Conservation (phyloP, 2,888 invertebrate species). For the Bruchidius siliquastri region DNA sequence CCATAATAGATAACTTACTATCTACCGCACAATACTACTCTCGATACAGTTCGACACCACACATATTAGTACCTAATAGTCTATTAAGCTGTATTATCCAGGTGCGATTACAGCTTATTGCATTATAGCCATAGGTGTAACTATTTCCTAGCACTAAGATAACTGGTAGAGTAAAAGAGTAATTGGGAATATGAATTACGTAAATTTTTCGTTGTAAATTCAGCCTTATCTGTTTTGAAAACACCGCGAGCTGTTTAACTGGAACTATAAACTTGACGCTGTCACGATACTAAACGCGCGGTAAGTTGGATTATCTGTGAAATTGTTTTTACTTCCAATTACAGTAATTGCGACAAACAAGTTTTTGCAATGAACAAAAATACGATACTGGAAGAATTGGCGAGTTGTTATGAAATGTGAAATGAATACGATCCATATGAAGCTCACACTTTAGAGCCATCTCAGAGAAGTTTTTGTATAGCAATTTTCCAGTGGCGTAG, state of each 20-base stretch:
- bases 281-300: background rate
- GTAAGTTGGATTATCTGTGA: background rate
- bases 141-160: background rate
- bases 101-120: background rate
- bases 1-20: background rate
- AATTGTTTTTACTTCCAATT: background rate
- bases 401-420: no score
- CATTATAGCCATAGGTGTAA: background rate
- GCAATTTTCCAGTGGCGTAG: no score
- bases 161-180: background rate
- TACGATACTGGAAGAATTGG: no score
- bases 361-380: background rate
- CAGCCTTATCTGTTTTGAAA: background rate
- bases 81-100: background rate
- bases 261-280: background rate
- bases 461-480: no score
- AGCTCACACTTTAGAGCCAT: no score
- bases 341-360: background rate
- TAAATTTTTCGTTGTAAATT: background rate
- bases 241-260: background rate
- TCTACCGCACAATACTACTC: background rate
- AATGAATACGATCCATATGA: no score
- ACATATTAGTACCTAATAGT: background rate
- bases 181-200: background rate
- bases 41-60: background rate